phyloP scores from a whole-genome alignment of 2,797 vertebrate genomes.

The Sebastiscus tertius region DNA sequence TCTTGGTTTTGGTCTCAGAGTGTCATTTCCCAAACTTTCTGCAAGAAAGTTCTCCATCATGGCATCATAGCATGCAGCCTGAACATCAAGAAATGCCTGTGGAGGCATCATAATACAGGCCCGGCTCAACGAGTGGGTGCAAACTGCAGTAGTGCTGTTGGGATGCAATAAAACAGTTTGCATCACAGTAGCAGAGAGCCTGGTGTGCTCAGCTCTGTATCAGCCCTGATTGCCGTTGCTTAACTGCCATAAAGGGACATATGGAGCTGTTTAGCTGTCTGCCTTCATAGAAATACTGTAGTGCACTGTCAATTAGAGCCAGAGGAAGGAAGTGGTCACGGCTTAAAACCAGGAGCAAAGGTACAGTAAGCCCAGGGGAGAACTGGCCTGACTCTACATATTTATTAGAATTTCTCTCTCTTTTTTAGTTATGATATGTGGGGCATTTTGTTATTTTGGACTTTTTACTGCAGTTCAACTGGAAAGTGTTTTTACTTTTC shows the following conservation, averaged over 20 bases:
- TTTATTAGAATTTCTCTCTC: neutral
- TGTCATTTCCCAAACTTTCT: constrained; percentile 7
- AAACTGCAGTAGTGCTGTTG: constrained; percentile 1
- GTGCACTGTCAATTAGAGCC: constrained; percentile 35
- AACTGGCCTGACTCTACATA: neutral
- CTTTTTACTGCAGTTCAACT: neutral
- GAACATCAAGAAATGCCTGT: neutral
- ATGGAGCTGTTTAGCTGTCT: constrained; percentile 37
- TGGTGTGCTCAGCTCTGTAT: constrained; percentile 13
- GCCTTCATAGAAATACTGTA: constrained; percentile 21
- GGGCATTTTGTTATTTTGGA: neutral
- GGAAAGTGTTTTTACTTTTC: neutral
- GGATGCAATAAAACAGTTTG: constrained; percentile 40
- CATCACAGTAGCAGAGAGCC: constrained; percentile 17
- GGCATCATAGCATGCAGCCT: neutral
- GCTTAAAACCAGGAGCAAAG: constrained; percentile 21
- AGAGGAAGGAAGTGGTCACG: constrained; percentile 62
- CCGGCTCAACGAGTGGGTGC: constrained; percentile 6
- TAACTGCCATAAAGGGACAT: constrained; percentile 38
- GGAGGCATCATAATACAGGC: neutral
- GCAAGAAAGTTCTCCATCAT: neutral
- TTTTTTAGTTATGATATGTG: neutral
- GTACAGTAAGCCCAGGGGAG: constrained; percentile 15
- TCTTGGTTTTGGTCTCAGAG: constrained; percentile 5
- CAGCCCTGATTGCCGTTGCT: constrained; percentile 32